Conservation (phyloP, 2,888 invertebrate species). For the Azorinus chamasolen region DNA sequence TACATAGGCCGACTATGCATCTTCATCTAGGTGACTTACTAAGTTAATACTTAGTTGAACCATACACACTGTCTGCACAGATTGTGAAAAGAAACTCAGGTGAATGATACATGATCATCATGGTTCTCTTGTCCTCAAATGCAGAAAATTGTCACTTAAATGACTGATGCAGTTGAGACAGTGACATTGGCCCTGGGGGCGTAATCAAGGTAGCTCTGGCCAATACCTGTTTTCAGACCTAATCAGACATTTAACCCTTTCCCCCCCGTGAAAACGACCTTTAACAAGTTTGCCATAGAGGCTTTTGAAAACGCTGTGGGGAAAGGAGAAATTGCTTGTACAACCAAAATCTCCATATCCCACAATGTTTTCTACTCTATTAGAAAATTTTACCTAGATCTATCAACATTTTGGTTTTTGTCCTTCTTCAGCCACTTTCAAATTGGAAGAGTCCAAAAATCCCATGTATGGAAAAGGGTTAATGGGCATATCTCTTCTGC, state of each 20-base stretch:
- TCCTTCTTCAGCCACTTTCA: slow-evolving; percentile 3
- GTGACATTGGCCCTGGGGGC: slow-evolving; percentile 3
- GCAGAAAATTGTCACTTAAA: slow-evolving; percentile 1
- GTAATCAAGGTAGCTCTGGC: slow-evolving; percentile 3
- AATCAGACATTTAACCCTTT: slow-evolving; percentile 1
- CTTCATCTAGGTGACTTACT: slow-evolving; percentile 1
- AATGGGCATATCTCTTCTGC: slow-evolving; percentile 1
- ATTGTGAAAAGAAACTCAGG: slow-evolving; percentile 3
- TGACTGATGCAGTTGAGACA: slow-evolving; percentile 3
- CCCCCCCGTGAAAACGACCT: slow-evolving; percentile 1
- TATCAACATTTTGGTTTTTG: slow-evolving; percentile 3
- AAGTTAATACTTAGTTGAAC: slow-evolving; percentile 3
- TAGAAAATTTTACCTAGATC: slow-evolving; percentile 1
- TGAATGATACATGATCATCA: slow-evolving; percentile 3
- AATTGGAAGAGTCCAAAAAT: slow-evolving; percentile 3
- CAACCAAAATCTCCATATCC: too few species aligned
- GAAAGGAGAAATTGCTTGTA: slow-evolving; percentile 3
- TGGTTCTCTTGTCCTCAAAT: too few species aligned
- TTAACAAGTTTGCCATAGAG: slow-evolving; percentile 3
- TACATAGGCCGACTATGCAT: slow-evolving; percentile 1
- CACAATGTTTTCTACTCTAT: too few species aligned
- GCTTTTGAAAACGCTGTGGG: too few species aligned
- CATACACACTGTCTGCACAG: slow-evolving; percentile 3
- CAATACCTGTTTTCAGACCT: slow-evolving; percentile 1
- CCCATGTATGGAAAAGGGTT: slow-evolving; percentile 1